Conservation (phyloP, 2,113 vertebrate species). For the Pluvialis apricaria region DNA sequence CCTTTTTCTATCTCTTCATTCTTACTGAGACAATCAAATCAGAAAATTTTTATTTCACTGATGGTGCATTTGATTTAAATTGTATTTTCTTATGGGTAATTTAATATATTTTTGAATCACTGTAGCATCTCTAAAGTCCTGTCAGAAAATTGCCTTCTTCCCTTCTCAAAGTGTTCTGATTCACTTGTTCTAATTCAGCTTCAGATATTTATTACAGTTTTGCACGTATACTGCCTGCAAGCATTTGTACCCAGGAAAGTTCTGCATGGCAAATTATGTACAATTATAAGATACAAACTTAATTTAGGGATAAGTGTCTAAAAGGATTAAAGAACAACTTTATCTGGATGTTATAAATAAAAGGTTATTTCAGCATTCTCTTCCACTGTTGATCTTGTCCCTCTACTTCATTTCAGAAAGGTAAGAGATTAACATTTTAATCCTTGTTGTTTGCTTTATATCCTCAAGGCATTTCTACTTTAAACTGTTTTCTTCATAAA, state of each 20-base stretch:
- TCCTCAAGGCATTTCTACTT: not conserved
- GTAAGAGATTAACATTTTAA: not conserved
- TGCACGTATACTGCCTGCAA: not conserved
- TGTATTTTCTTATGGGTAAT: not conserved
- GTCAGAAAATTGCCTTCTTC: not conserved
- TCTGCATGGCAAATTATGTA: not conserved
- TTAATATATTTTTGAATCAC: not conserved
- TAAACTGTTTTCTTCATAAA: not conserved
- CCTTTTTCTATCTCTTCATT: not conserved
- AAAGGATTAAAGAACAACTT: slow-evolving; percentile 31
- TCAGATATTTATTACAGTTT: not conserved
- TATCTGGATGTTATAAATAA: slow-evolving; percentile 12
- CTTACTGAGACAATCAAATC: not conserved
- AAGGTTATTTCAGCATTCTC: not conserved
- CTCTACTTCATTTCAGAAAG: not conserved
- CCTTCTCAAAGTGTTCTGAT: not conserved
- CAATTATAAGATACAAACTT: not conserved
- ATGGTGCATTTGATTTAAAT: not conserved
- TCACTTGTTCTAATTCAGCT: not conserved
- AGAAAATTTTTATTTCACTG: not conserved
- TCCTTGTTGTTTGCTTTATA: not conserved
- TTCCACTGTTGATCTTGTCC: not conserved
- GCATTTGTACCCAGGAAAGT: not conserved
- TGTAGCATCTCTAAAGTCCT: not conserved
- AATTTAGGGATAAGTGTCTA: slow-evolving; percentile 22